Conservation (phyloP, 1,140 invertebrate species). For the Ridgeia piscesae region DNA sequence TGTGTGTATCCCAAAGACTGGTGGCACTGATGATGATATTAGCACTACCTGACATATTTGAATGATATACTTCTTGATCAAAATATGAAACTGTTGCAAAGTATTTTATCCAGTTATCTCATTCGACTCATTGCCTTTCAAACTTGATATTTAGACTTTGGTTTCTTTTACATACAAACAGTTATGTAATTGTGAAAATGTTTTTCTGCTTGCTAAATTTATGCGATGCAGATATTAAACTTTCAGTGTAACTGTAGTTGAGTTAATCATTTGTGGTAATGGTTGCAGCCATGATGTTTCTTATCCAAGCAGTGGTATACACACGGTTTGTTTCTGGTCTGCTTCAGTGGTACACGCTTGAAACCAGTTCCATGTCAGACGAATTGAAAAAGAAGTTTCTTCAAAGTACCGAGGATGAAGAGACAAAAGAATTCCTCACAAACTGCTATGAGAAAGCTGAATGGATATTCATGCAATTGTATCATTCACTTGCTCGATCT, state of each 20-base stretch:
- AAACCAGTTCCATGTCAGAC: slow-evolving; percentile 34
- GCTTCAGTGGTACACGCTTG: slow-evolving; percentile 48
- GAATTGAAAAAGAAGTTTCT: slow-evolving; percentile 61
- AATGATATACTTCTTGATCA: no score
- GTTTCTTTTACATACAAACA: no score
- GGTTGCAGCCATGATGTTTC: neutral
- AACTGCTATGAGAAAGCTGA: slow-evolving; percentile 73
- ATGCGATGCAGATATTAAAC: no score
- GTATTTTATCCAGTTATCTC: no score
- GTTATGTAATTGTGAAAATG: no score
- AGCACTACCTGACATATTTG: no score
- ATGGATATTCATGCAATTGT: slow-evolving; percentile 75
- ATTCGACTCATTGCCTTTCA: no score
- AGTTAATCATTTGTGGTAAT: neutral
- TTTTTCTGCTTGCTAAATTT: no score
- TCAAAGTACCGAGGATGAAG: slow-evolving; percentile 68
- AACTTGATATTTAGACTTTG: no score
- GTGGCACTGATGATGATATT: no score
- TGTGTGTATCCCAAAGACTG: no score
- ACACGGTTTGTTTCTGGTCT: slow-evolving; percentile 39
- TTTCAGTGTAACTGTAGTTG: neutral
- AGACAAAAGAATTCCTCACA: slow-evolving; percentile 72
- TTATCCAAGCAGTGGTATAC: neutral
- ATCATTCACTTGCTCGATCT: slow-evolving; percentile 70
- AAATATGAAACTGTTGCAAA: no score